Conservation (phyloP, 2,797 vertebrate genomes). For the Chaenodraco wilsoni region DNA sequence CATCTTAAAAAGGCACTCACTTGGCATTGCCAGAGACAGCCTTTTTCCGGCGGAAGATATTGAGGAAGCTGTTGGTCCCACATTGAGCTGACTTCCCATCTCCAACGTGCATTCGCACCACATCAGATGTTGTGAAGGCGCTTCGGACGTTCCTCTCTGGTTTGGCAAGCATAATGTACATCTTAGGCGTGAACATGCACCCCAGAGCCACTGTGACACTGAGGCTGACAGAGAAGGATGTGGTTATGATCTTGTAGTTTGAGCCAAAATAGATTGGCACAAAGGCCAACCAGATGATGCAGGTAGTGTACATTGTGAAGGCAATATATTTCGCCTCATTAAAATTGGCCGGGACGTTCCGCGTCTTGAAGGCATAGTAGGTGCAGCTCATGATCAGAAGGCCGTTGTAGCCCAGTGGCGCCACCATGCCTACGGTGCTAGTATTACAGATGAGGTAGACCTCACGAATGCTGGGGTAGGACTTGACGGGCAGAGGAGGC, state of each 20-base stretch:
- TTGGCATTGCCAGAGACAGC: constrained; percentile 88
- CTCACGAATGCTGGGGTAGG: constrained; percentile 96
- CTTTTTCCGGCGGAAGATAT: constrained; percentile 98
- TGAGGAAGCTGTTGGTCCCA: constrained; percentile 93
- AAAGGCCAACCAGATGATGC: constrained; percentile 99
- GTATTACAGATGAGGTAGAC: constrained; percentile 99
- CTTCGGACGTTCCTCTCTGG: constrained; percentile 98
- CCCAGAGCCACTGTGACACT: constrained; percentile 97
- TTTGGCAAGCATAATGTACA: constrained; percentile 99
- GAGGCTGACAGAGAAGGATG: constrained; percentile 97
- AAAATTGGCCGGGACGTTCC: constrained; percentile 98
- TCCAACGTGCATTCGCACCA: constrained; percentile 98
- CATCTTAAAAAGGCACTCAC: constrained; percentile 86
- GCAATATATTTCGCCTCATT: constrained; percentile 99
- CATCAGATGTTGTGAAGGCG: constrained; percentile 99
- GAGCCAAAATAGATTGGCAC: constrained; percentile 99
- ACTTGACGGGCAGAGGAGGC: constrained; percentile 93
- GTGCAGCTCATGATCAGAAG: constrained; percentile 99
- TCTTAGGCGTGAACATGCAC: constrained; percentile 99
- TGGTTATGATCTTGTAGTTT: constrained; percentile 99
- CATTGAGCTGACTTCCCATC: constrained; percentile 93
- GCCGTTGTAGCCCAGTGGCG: constrained; percentile 97
- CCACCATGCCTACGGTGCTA: constrained; percentile 95
- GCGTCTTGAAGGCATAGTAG: constrained; percentile 99
- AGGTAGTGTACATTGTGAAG: constrained; percentile 99